Evolutionary conservation across 37 sponge, comb jelly and placozoan genomes (phyloP).

Genomic region (Tethya wilhelma): DNA sequence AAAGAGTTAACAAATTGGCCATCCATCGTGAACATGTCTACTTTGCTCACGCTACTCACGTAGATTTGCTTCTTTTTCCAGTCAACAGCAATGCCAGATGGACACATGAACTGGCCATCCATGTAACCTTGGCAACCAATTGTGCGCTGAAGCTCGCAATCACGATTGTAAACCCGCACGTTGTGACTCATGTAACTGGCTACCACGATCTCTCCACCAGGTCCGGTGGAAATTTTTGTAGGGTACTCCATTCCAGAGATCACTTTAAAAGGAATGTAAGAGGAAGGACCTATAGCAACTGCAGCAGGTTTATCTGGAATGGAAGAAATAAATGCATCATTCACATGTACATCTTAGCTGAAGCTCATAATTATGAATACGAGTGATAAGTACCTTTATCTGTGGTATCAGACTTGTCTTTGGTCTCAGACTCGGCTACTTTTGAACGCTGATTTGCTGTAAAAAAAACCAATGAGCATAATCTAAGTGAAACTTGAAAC

Average conservation of each 20-base stretch:
- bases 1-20: conserved; percentile 18
- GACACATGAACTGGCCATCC: conserved; percentile 27
- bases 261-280: conserved; percentile 5
- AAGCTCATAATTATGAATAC: no score
- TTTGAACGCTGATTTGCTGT: no score
- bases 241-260: conserved; percentile 29
- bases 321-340: no score
- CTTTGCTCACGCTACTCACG: neutral
- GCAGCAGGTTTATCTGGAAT: no score
- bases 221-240: conserved; percentile 15
- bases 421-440: neutral
- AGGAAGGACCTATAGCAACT: conserved; percentile 9
- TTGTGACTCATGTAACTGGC: conserved; percentile 22
- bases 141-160: neutral
- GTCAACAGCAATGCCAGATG: conserved; percentile 26
- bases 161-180: neutral
- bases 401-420: neutral
- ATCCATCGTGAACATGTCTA: conserved; percentile 34
- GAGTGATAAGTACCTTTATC: no score
- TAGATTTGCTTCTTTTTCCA: neutral
- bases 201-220: conserved; percentile 20
- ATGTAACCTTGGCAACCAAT: conserved; percentile 10
- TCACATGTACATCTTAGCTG: no score
- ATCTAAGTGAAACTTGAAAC: no score
- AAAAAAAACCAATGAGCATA: no score